A percentile compares a stretch with the other conserved stretches of the same genome.
Conservation (phyloP, 2,888 invertebrate genomes). For the Myathropa florea region DNA sequence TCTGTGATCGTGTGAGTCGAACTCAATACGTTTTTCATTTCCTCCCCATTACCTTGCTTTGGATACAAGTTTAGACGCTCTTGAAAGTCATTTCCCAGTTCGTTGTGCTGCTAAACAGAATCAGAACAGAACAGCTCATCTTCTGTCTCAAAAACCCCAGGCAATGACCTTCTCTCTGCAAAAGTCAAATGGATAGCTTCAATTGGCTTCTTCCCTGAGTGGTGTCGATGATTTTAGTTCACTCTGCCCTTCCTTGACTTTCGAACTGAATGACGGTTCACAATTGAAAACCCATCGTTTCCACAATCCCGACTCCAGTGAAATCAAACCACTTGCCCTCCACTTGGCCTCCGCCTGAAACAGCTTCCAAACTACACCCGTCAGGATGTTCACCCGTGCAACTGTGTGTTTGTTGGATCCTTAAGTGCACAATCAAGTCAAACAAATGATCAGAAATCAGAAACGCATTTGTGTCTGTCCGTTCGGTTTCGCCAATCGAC, state of each 20-base stretch:
- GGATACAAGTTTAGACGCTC: too few relatives aligned
- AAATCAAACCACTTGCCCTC: neutral
- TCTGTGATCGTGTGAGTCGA: too few relatives aligned
- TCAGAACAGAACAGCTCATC: too few relatives aligned
- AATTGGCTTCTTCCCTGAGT: too few relatives aligned
- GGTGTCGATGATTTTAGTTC: too few relatives aligned
- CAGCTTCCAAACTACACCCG: neutral
- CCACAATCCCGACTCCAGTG: neutral
- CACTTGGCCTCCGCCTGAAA: neutral
- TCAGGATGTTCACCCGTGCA: neutral
- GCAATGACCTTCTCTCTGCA: too few relatives aligned
- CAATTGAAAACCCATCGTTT: neutral
- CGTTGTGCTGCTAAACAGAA: too few relatives aligned
- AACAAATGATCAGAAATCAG: constrained; percentile 56
- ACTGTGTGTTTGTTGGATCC: neutral
- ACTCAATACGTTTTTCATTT: too few relatives aligned
- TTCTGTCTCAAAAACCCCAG: too few relatives aligned
- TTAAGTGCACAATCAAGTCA: constrained; percentile 47
- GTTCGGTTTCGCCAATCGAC: neutral
- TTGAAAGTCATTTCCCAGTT: too few relatives aligned
- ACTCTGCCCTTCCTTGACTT: neutral
- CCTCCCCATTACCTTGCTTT: too few relatives aligned
- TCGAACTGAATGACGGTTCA: neutral
- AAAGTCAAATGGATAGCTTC: too few relatives aligned
- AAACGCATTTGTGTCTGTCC: constrained; percentile 45